phyloP scores from a whole-genome alignment of 2,113 vertebrate species.

The Anolis carolinensis region DNA sequence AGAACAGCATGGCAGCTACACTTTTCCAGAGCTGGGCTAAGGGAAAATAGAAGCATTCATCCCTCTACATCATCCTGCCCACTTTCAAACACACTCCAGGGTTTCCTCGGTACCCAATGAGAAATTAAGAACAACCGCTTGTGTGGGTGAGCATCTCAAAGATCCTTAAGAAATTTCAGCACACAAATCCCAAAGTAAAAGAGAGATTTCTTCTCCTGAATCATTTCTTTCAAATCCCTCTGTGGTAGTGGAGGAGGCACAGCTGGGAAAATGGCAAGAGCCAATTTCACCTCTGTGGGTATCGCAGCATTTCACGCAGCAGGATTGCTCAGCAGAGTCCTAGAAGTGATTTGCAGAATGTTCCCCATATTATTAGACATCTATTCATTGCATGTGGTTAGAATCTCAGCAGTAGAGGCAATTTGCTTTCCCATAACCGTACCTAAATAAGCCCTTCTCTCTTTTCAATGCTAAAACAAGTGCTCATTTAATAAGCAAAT shows the following conservation, averaged over 20 bases:
- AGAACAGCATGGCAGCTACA: no score
- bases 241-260: slow-evolving; percentile 16
- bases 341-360: slow-evolving; percentile 32
- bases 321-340: rapidly evolving
- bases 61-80: no score
- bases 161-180: not conserved
- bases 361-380: slow-evolving; percentile 29
- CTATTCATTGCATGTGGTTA: slow-evolving; percentile 26
- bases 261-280: not conserved
- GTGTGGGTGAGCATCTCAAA: slow-evolving; percentile 6
- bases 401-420: slow-evolving; percentile 33
- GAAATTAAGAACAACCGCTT: not conserved
- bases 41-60: not conserved
- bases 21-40: no score
- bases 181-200: not conserved
- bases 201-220: not conserved
- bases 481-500: slow-evolving; percentile 49
- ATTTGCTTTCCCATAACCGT: slow-evolving; percentile 44
- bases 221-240: not conserved
- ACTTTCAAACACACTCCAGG: not conserved
- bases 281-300: slow-evolving; percentile 4
- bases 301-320: slow-evolving; percentile 17
- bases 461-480: slow-evolving; percentile 38
- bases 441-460: slow-evolving; percentile 42
- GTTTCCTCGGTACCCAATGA: not conserved